A percentile compares a stretch with the other conserved stretches of the same genome.
These are phyloP conservation scores for Eupithecia subumbrata DNA, from an alignment of 2,888 invertebrate species.

Conservation along the genomic window DNA sequence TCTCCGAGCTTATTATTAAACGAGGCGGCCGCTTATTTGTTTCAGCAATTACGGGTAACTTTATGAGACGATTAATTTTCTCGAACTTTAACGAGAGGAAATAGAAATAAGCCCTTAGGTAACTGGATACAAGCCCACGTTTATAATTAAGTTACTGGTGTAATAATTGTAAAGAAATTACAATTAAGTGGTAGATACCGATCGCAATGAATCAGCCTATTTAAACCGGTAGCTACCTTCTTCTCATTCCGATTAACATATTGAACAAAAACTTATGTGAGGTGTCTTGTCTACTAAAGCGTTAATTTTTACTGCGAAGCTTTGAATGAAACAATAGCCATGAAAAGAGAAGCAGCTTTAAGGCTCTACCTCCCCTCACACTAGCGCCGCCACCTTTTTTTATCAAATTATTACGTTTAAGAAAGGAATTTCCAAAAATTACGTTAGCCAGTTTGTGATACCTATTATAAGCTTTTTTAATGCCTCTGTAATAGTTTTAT, in stretches of 20 bases:
- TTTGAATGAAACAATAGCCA: too few species aligned
- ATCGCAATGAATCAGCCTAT: constrained; percentile 24
- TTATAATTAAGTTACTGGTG: constrained; percentile 14
- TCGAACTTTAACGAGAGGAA: background rate
- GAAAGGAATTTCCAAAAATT: too few species aligned
- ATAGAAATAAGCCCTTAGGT: background rate
- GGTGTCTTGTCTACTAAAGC: constrained; percentile 13
- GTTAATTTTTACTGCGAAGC: background rate
- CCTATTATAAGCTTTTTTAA: too few species aligned
- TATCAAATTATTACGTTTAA: too few species aligned
- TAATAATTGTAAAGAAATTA: constrained; percentile 19
- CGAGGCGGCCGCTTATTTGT: background rate
- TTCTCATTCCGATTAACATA: constrained; percentile 29
- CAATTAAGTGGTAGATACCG: constrained; percentile 27
- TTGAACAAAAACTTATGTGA: constrained; percentile 27
- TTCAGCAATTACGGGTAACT: background rate
- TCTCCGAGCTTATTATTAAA: background rate
- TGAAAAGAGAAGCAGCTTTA: too few species aligned
- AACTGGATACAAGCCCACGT: background rate
- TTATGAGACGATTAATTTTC: constrained; percentile 1
- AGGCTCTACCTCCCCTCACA: too few species aligned
- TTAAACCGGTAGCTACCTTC: constrained; percentile 34
- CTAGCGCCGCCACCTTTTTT: too few species aligned
- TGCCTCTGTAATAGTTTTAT: too few species aligned
- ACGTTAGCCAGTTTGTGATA: too few species aligned